Evolutionary conservation across 2,113 vertebrate genomes (phyloP).

Genomic region (Poecilia latipinna): DNA sequence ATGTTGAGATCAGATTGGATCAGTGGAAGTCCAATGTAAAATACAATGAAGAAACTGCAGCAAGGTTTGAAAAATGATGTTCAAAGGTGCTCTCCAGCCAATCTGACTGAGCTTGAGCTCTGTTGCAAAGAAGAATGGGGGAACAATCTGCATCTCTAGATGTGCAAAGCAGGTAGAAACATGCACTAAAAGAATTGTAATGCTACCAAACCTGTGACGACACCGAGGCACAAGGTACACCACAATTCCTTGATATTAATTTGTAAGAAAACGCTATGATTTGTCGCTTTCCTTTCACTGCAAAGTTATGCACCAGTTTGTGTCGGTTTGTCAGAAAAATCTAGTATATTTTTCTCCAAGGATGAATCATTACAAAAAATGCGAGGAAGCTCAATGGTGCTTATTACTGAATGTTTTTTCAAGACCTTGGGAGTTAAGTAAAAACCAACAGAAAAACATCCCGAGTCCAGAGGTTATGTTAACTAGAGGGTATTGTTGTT

Average conservation of each 20-base stretch:
- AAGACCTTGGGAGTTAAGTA: conserved; percentile 47
- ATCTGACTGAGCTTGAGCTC: too few relatives aligned
- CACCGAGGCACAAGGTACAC: background rate
- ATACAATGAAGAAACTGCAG: too few relatives aligned
- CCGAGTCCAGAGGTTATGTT: conserved; percentile 69
- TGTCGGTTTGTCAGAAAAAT: background rate
- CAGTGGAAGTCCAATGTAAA: too few relatives aligned
- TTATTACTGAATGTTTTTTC: conserved; percentile 16
- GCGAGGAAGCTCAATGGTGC: background rate
- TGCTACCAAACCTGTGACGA: background rate
- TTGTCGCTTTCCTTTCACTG: background rate
- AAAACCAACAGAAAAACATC: conserved; percentile 78
- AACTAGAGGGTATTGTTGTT: conserved; percentile 66
- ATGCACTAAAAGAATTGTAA: too few relatives aligned
- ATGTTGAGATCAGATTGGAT: too few relatives aligned
- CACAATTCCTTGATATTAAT: background rate
- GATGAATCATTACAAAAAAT: background rate
- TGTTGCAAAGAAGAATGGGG: too few relatives aligned
- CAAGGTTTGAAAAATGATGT: too few relatives aligned
- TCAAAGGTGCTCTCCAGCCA: too few relatives aligned
- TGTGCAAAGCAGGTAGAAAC: too few relatives aligned
- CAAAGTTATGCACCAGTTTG: background rate
- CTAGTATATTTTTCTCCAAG: too few relatives aligned
- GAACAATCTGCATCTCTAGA: too few relatives aligned
- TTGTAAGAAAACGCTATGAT: background rate